Evolutionary conservation across 2,113 vertebrate species (phyloP), one percentile per base, ranked within the genome.

Genomic region (Ameiurus melas): DNA sequence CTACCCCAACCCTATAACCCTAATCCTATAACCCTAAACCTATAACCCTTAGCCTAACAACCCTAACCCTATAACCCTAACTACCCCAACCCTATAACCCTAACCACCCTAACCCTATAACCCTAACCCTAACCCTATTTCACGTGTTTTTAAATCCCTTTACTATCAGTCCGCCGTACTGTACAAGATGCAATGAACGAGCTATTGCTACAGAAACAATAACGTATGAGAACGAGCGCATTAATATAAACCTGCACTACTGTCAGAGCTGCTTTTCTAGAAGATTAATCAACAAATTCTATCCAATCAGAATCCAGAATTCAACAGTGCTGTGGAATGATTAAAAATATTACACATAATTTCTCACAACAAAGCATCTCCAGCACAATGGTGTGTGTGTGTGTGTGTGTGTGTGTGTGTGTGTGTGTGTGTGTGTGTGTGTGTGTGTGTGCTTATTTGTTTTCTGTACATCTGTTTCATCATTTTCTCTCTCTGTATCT

Each of bases 381-480:
- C 25, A 79, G 77, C 17, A 73, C 33, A 73, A 39, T 47, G 20
- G 20, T 47, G 33, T 47, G 73, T 82, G 80, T 81, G 79, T 81
- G 47, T 47, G 47, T 47, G 47, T 47, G 47, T 47, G 47, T 47
- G 47, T 47, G 80, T 60, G 53, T 58, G 79, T 82, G 55, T 58
- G 51, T 57, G 30, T 71, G 36, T 77, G 73, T 77, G 43, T 77
- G 30, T 60, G 53, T 58, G 80, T 82, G 55, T 58, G 51, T 57
- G 30, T 73, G 71, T 77, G 73, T 77, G 43, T 77, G 75, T n/a
- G 75, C 5, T 22, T 39, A 22, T 53, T 22, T 84, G 82, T 84
- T 43, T 77, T 77, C 4, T 77, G 60, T 68, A 27, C 47, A 16
- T 77, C 36, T 77, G 25, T 86, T 64, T 78, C 55, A 62, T 86